Conservation (phyloP, 1,140 invertebrate species). For the Calycopis cecrops region DNA sequence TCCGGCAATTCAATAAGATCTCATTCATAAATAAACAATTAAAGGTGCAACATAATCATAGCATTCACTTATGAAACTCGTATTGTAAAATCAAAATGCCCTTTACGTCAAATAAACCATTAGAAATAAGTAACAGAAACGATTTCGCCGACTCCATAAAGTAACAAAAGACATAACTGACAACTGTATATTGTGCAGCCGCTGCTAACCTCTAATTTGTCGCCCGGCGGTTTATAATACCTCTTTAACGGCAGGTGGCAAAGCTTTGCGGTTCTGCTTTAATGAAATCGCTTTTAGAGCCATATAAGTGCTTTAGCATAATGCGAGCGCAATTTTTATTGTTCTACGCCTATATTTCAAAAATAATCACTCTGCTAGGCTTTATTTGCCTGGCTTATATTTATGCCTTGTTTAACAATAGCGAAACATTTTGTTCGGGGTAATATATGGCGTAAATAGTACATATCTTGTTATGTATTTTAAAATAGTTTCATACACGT, state of each 20-base stretch:
- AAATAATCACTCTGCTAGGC: conserved; percentile 4
- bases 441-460: too few species aligned
- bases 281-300: conserved; percentile 16
- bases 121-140: neutral
- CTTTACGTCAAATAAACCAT: too few species aligned
- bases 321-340: conserved; percentile 16
- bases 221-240: conserved; percentile 10
- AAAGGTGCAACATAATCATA: too few species aligned
- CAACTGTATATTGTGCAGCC: neutral
- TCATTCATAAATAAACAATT: too few species aligned
- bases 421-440: too few species aligned
- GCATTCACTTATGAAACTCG: too few species aligned
- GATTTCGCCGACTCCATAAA: neutral
- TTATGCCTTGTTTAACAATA: too few species aligned
- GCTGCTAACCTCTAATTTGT: conserved; percentile 12
- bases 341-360: conserved; percentile 16
- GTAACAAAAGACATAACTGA: neutral
- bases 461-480: too few species aligned
- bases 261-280: conserved; percentile 9
- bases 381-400: too few species aligned
- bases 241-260: conserved; percentile 17
- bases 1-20: too few species aligned
- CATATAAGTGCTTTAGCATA: conserved; percentile 14
- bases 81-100: too few species aligned
- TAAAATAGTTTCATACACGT: too few species aligned